phyloP scores from a whole-genome alignment of 2,797 vertebrate genomes.

The Cetoscarus ocellatus region DNA sequence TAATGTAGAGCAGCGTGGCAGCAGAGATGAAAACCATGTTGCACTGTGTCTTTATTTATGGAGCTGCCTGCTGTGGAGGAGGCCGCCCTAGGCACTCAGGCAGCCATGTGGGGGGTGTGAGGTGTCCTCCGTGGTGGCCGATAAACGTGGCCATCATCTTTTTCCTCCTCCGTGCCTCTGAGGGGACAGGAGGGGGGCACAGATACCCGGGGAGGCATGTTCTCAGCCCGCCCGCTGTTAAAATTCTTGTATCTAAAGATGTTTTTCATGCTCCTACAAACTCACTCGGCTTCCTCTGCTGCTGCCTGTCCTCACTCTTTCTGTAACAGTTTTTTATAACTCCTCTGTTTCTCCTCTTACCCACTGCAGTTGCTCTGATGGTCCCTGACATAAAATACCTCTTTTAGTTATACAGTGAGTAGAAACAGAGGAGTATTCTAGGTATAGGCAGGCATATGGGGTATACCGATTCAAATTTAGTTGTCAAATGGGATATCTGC shows the following conservation, averaged over 20 bases:
- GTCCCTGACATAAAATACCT: slow-evolving; percentile 41
- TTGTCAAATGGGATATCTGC: too few relatives aligned
- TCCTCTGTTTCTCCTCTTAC: slow-evolving; percentile 14
- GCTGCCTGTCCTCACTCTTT: slow-evolving; percentile 32
- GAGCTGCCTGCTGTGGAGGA: slow-evolving; percentile 29
- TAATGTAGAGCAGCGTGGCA: not conserved
- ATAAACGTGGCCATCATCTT: slow-evolving; percentile 61
- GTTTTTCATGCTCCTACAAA: slow-evolving; percentile 56
- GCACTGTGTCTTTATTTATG: slow-evolving; percentile 37
- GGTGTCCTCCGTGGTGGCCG: slow-evolving; percentile 56
- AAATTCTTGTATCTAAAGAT: slow-evolving; percentile 50
- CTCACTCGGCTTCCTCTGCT: slow-evolving; percentile 33
- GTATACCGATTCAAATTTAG: too few relatives aligned
- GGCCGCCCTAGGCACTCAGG: slow-evolving; percentile 30
- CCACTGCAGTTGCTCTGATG: slow-evolving; percentile 19
- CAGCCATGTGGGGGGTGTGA: slow-evolving; percentile 45
- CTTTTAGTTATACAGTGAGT: slow-evolving; percentile 35
- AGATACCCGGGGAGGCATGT: slow-evolving; percentile 48
- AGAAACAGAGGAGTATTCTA: too few relatives aligned
- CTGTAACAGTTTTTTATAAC: slow-evolving; percentile 3
- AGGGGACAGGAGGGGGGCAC: slow-evolving; percentile 10
- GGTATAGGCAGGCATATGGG: too few relatives aligned
- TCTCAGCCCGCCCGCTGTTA: slow-evolving; percentile 53
- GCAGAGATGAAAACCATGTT: slow-evolving; percentile 35
- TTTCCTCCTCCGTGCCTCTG: slow-evolving; percentile 26